phyloP scores from a whole-genome alignment of 2,797 vertebrate genomes.

The Gymnothorax reevesii region DNA sequence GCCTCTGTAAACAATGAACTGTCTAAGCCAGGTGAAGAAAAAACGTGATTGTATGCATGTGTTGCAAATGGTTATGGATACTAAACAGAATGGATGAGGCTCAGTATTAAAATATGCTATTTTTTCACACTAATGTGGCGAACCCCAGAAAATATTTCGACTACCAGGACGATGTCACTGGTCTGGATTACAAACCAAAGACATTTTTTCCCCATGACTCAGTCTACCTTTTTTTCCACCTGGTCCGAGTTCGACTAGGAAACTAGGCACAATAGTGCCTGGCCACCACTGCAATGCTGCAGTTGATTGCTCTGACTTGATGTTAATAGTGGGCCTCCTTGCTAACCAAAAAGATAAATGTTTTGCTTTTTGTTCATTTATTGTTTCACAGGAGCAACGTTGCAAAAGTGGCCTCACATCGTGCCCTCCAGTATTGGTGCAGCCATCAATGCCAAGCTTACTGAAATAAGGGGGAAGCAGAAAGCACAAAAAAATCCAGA shows the following conservation, averaged over 20 bases:
- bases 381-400: background rate
- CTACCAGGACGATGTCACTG: too few species aligned
- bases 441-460: background rate
- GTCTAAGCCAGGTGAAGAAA: background rate
- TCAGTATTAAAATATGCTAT: background rate
- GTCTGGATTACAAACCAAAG: too few species aligned
- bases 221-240: slow-evolving; percentile 24
- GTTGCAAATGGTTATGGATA: background rate
- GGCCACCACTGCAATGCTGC: too few species aligned
- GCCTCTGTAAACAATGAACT: background rate
- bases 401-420: background rate
- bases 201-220: background rate
- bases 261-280: background rate
- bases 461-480: background rate
- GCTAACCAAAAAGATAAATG: too few species aligned
- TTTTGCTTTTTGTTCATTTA: background rate
- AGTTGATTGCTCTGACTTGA: too few species aligned
- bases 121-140: too few species aligned
- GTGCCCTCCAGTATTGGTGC: background rate
- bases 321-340: too few species aligned
- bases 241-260: slow-evolving; percentile 20
- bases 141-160: too few species aligned
- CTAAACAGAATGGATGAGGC: background rate
- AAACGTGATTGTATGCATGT: too few species aligned
- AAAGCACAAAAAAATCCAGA: too few species aligned